These are phyloP conservation scores for Poecilia wingei DNA, from an alignment of 2,797 vertebrate species.

Conservation along the genomic window DNA sequence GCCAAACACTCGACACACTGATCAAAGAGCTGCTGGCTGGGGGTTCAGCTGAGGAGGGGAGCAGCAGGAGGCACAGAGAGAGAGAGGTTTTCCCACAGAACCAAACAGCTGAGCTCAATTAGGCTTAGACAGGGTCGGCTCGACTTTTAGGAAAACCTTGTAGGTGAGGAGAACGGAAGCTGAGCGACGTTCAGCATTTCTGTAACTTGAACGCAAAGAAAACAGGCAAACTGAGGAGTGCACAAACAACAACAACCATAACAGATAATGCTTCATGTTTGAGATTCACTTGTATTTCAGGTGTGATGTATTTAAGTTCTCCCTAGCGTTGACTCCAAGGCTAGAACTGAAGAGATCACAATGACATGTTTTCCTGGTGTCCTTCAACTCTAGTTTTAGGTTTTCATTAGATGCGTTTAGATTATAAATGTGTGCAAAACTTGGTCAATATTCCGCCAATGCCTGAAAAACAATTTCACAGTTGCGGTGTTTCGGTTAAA, in stretches of 20 bases:
- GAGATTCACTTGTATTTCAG: background rate
- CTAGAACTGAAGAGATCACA: background rate
- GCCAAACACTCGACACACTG: slow-evolving; percentile 49
- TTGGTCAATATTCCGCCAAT: too few relatives aligned
- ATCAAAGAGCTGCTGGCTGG: slow-evolving; percentile 47
- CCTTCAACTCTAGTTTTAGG: background rate
- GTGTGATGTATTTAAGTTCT: background rate
- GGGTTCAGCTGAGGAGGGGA: slow-evolving; percentile 27
- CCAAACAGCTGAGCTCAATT: background rate
- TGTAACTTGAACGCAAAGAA: background rate
- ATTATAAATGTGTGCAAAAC: too few relatives aligned
- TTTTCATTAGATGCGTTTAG: background rate
- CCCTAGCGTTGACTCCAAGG: too few relatives aligned
- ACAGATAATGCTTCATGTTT: background rate
- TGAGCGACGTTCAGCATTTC: background rate
- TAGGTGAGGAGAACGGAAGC: background rate
- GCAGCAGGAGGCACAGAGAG: slow-evolving; percentile 22
- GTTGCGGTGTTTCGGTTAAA: too few relatives aligned
- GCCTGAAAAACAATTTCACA: too few relatives aligned
- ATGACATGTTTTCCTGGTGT: background rate
- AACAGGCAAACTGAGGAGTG: background rate
- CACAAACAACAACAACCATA: background rate
- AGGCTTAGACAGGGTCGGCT: background rate
- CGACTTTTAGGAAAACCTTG: background rate
- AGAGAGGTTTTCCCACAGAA: slow-evolving; percentile 17